Conservation (phyloP, 2,113 vertebrate species). For the Triplophysa tibetana region DNA sequence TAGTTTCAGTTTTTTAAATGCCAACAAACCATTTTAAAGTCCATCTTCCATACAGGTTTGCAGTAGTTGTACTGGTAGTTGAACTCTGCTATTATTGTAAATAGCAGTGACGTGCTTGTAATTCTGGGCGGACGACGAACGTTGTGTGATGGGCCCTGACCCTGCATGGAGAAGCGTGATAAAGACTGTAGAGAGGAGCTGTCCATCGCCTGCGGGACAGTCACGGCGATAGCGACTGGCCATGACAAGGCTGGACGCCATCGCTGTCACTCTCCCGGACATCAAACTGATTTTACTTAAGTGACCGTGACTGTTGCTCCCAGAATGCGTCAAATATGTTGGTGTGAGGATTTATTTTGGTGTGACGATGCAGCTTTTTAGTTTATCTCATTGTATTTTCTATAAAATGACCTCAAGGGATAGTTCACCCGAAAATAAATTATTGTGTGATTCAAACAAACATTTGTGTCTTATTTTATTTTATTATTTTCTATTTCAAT, state of each 20-base stretch:
- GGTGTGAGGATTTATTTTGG: neutral
- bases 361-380: neutral
- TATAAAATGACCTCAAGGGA: neutral
- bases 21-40: no score
- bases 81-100: neutral
- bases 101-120: neutral
- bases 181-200: constrained; percentile 49
- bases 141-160: neutral
- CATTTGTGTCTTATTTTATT: no score
- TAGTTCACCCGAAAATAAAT: neutral
- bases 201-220: constrained; percentile 42
- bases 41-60: no score
- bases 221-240: constrained; percentile 53
- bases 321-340: neutral
- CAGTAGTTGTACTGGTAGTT: no score
- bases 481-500: no score
- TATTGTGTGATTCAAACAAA: no score
- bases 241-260: constrained; percentile 56
- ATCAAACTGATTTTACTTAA: constrained; percentile 57
- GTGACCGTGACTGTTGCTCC: constrained; percentile 55
- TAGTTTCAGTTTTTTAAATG: no score
- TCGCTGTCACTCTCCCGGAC: constrained; percentile 60
- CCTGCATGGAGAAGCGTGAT: neutral
- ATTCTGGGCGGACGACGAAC: neutral
- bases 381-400: neutral